Evolutionary conservation across 2,888 invertebrate genomes (phyloP), one percentile per base, ranked within the genome.

Genomic region (Megastigmus dorsalis): DNA sequence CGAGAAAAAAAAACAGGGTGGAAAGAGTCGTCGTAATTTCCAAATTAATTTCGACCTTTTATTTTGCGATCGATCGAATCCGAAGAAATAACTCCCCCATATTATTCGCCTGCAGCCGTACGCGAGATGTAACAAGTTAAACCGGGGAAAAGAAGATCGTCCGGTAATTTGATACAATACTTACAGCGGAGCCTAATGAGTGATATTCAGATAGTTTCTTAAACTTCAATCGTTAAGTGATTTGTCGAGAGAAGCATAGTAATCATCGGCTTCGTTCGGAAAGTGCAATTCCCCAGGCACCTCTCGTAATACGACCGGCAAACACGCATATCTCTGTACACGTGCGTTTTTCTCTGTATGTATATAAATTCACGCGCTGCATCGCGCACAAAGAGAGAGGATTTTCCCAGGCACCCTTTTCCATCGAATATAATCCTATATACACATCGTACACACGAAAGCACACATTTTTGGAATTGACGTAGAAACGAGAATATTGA

Each of bases 171-270:
- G 18, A 74, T 65, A 57, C 59, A 36, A 65, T 48, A 57, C 63
- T 74, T 74, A 66, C 43, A n/a, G n/a, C 48, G 1, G 2, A 26
- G 20, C n/a, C 68, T 68, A 63, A 74, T 63, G 63, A 69, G 68
- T 23, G 63, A 74, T 65, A 74, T 65, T 74, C 63, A 33, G 62
- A 63, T 73, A 26, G 41, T 69, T 69, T 48, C 63, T 74, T 63
- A 69, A 74, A 68, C 68, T 69, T n/a, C 20, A 62, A 55, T 71
- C 48, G 66, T 75, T 75, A 75, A 75, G 75, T 71, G 66, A 75
- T 71, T 75, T 75, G 66, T 75, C 66, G 66, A 41, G 33, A 41
- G 66, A 62, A 75, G 66, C 66, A 71, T 75, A 62, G 75, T 55
- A 76, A 72, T 68, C 72, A 59, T 54, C 43, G 62, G 36, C 66